These are phyloP conservation scores for Pseudomugil gertrudae DNA, from an alignment of 2,797 vertebrate species.

Conservation along the genomic window DNA sequence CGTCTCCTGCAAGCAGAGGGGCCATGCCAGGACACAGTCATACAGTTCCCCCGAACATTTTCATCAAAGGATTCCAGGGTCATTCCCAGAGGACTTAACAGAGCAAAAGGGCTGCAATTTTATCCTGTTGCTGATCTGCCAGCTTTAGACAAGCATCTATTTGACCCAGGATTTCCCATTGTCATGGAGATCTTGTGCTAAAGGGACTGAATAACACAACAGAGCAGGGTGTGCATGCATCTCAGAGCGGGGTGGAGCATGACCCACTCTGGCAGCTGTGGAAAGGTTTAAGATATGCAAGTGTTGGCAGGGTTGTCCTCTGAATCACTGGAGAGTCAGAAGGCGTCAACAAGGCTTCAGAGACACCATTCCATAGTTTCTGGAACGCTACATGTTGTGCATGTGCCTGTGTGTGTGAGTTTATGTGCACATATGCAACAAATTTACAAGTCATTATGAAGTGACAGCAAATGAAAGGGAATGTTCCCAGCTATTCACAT, in stretches of 20 bases:
- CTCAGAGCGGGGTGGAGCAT: constrained; percentile 28
- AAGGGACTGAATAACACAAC: constrained; percentile 46
- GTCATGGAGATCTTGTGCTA: constrained; percentile 50
- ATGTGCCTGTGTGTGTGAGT: constrained; percentile 2
- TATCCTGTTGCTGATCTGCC: constrained; percentile 38
- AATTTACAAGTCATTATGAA: constrained; percentile 14
- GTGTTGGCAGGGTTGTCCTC: constrained; percentile 57
- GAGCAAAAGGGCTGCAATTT: constrained; percentile 60
- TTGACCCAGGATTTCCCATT: constrained; percentile 67
- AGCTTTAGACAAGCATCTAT: constrained; percentile 28
- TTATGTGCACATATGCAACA: neutral
- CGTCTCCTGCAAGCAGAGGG: constrained; percentile 32
- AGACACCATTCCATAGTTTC: constrained; percentile 66
- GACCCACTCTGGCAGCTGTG: constrained; percentile 66
- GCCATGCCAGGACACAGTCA: constrained; percentile 59
- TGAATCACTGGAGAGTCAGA: constrained; percentile 64
- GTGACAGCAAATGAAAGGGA: constrained; percentile 12
- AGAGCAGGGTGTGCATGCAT: constrained; percentile 58
- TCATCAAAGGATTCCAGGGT: constrained; percentile 68
- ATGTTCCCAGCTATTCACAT: constrained; percentile 9
- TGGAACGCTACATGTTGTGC: constrained; percentile 23
- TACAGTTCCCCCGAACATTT: constrained; percentile 51
- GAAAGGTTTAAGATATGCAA: constrained; percentile 48
- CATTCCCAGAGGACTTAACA: constrained; percentile 57
- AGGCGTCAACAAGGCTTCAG: constrained; percentile 61